A percentile compares a stretch with the other conserved stretches of the same genome.
Evolutionary conservation across 1,140 invertebrate species (phyloP).

Genomic region (Maconellicoccus hirsutus): DNA sequence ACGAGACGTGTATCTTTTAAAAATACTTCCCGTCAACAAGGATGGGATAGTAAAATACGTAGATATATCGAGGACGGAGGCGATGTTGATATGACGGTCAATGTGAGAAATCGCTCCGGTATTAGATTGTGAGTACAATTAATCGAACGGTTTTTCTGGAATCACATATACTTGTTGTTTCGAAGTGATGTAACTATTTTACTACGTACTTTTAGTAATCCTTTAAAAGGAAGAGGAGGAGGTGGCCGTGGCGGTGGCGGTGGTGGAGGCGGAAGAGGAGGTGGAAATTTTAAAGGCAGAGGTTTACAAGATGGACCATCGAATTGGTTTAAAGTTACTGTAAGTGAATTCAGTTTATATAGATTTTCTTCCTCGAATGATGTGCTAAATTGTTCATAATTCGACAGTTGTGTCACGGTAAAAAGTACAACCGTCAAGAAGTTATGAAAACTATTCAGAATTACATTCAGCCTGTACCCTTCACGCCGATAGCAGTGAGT

Average conservation of each 20-base stretch:
- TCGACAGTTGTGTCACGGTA: slow-evolving; percentile 60
- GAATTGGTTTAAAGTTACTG: slow-evolving; percentile 48
- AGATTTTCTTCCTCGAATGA: slow-evolving; percentile 10
- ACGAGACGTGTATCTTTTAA: slow-evolving; percentile 43
- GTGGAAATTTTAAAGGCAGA: slow-evolving; percentile 29
- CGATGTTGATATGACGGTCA: slow-evolving; percentile 42
- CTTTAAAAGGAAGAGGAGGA: slow-evolving; percentile 35
- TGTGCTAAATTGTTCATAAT: slow-evolving; percentile 6
- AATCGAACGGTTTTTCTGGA: not conserved
- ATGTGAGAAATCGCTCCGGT: slow-evolving; percentile 21
- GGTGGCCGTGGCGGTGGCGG: slow-evolving; percentile 26
- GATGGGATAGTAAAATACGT: slow-evolving; percentile 38
- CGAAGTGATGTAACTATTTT: slow-evolving; percentile 28
- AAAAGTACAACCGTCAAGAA: slow-evolving; percentile 57
- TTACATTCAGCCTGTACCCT: slow-evolving; percentile 47
- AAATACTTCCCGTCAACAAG: slow-evolving; percentile 31
- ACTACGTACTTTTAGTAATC: slow-evolving; percentile 36
- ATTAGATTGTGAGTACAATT: not conserved
- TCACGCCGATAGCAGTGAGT: slow-evolving; percentile 47
- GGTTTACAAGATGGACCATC: slow-evolving; percentile 35
- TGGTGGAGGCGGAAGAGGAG: slow-evolving; percentile 32
- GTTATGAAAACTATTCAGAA: slow-evolving; percentile 46
- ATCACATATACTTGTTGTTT: slow-evolving; percentile 29
- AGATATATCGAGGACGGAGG: slow-evolving; percentile 40
- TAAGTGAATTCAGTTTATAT: slow-evolving; percentile 31